A percentile compares a stretch with the other conserved stretches of the same genome.
phyloP scores from a whole-genome alignment of 2,888 invertebrate species.

The Neelides folsomi region DNA sequence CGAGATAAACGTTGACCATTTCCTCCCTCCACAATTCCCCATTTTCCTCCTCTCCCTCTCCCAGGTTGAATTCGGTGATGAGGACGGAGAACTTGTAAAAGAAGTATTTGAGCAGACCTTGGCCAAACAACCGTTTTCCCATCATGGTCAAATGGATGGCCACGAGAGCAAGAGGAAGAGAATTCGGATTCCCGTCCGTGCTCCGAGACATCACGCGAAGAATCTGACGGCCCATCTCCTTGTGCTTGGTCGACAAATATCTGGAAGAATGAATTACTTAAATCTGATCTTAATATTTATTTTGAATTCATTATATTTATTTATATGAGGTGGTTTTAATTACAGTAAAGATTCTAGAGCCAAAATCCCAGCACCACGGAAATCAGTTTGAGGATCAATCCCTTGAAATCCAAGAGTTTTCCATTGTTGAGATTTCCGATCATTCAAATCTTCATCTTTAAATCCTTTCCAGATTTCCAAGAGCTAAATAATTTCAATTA shows the following conservation, averaged over 20 bases:
- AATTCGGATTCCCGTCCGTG: slow-evolving; percentile 44
- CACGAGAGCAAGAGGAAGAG: slow-evolving; percentile 48
- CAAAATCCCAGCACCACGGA: slow-evolving; percentile 92
- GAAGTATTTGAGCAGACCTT: slow-evolving; percentile 74
- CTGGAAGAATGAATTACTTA: slow-evolving; percentile 34
- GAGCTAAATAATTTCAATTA: slow-evolving; percentile 37
- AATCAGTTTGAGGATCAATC: slow-evolving; percentile 95
- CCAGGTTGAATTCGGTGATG: slow-evolving; percentile 47
- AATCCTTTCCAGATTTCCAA: slow-evolving; percentile 37
- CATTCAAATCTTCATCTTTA: slow-evolving; percentile 58
- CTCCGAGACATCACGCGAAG: too few relatives aligned
- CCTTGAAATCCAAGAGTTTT: slow-evolving; percentile 93
- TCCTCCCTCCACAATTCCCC: slow-evolving; percentile 34
- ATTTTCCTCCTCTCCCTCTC: slow-evolving; percentile 20
- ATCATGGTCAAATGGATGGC: slow-evolving; percentile 91
- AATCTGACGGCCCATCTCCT: slow-evolving; percentile 56
- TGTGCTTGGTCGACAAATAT: slow-evolving; percentile 65
- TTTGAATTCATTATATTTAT: neutral
- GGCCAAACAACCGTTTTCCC: slow-evolving; percentile 65
- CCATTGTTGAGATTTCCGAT: slow-evolving; percentile 81
- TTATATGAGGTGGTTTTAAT: slow-evolving; percentile 18
- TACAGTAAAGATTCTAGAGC: slow-evolving; percentile 81
- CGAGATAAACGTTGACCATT: slow-evolving; percentile 56
- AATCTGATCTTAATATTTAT: neutral
- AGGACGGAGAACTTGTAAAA: slow-evolving; percentile 68